Evolutionary conservation across 2,797 vertebrate species (phyloP).

Genomic region (Crenuchus spilurus): DNA sequence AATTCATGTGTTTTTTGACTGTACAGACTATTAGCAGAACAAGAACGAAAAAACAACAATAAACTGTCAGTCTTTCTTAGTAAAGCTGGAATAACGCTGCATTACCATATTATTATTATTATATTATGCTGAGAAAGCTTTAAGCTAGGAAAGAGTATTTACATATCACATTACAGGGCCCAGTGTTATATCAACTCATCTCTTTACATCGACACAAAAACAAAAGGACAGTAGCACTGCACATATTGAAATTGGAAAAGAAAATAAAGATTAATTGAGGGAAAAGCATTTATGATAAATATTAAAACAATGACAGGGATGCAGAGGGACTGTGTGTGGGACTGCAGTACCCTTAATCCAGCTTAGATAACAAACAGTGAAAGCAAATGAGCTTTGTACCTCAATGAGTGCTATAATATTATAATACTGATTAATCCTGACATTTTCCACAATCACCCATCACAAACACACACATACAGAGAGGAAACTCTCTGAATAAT

Average conservation of each 20-base stretch:
- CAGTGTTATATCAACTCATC: neutral
- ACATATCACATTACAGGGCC: neutral
- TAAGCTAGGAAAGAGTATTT: neutral
- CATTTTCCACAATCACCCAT: slow-evolving; percentile 35
- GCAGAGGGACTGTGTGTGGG: slow-evolving; percentile 3
- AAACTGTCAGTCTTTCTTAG: neutral
- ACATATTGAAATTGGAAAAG: slow-evolving; percentile 6
- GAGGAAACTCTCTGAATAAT: slow-evolving; percentile 6
- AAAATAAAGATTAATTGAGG: slow-evolving; percentile 5
- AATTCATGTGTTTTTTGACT: neutral
- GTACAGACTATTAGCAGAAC: neutral
- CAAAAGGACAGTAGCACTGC: neutral
- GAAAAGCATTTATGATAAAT: neutral
- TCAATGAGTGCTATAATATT: slow-evolving; percentile 15
- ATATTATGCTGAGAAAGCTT: no score
- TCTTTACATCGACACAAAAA: neutral
- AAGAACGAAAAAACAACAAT: neutral
- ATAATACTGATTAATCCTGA: slow-evolving; percentile 48
- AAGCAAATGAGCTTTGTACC: slow-evolving; percentile 11
- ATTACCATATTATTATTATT: neutral
- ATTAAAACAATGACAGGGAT: slow-evolving; percentile 18
- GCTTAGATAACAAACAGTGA: slow-evolving; percentile 16
- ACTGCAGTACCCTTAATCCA: slow-evolving; percentile 6
- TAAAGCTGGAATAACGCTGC: neutral
- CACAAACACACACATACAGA: neutral